Evolutionary conservation across 2,797 vertebrate species (phyloP).

Genomic region (Hippopotamyrus pictus): DNA sequence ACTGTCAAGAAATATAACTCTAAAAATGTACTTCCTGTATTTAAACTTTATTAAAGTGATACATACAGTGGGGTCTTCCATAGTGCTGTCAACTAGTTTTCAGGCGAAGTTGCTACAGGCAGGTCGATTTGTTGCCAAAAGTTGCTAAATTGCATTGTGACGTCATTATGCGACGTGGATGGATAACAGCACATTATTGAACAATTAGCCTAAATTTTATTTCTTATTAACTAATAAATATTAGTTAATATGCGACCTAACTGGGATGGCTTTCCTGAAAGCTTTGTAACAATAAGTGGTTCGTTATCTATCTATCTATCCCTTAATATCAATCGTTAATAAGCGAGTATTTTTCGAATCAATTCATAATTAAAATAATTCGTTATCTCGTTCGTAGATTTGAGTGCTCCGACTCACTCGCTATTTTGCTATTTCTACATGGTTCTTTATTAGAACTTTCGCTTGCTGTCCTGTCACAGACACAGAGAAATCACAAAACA

Average conservation of each 20-base stretch:
- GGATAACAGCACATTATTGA: background rate
- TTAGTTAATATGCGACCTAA: background rate
- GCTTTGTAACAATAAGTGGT: background rate
- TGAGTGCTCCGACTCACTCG: background rate
- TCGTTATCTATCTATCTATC: background rate
- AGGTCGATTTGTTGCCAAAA: background rate
- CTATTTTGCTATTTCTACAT: background rate
- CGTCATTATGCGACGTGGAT: background rate
- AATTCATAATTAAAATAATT: background rate
- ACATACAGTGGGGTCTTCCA: background rate
- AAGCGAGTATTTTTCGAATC: background rate
- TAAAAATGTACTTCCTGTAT: background rate
- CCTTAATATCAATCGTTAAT: background rate
- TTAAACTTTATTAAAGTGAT: background rate
- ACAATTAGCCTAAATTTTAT: background rate
- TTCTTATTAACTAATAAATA: background rate
- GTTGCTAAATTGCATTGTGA: background rate
- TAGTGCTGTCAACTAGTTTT: background rate
- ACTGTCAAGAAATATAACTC: background rate
- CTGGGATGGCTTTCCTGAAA: background rate
- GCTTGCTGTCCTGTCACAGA: background rate
- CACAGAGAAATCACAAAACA: background rate
- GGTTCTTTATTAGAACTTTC: background rate
- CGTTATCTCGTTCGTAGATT: background rate
- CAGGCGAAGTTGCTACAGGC: background rate